A percentile compares a stretch with the other conserved stretches of the same genome.
Conservation (phyloP, 2,113 vertebrate species). For the Ranitomeya variabilis region DNA sequence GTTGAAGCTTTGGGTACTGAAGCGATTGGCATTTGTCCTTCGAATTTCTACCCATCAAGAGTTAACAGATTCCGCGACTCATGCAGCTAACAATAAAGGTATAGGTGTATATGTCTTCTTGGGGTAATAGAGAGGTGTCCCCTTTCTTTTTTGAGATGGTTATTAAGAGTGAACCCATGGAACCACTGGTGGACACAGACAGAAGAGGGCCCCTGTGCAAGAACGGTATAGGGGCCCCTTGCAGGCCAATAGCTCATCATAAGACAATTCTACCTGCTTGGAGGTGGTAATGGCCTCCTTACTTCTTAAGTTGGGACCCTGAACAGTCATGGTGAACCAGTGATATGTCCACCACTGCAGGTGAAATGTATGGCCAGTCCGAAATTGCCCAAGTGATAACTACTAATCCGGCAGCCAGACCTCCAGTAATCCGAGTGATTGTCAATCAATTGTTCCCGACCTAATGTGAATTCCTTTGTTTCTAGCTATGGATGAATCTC, state of each 20-base stretch:
- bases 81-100: slow-evolving; percentile 10
- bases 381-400: too few species aligned
- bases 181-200: too few species aligned
- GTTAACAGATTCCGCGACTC: background rate
- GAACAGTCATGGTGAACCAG: too few species aligned
- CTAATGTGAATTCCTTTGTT: background rate
- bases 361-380: background rate
- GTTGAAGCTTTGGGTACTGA: slow-evolving; percentile 49
- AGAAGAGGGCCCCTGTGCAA: too few species aligned
- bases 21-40: slow-evolving; percentile 30
- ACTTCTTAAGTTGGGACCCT: too few species aligned
- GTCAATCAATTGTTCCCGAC: background rate
- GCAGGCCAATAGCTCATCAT: too few species aligned
- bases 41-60: background rate
- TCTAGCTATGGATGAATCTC: background rate
- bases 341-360: too few species aligned
- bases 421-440: background rate
- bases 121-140: background rate
- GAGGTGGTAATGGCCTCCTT: too few species aligned
- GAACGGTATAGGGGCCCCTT: too few species aligned
- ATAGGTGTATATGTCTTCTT: background rate
- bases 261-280: too few species aligned
- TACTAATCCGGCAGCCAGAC: background rate
- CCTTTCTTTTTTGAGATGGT: background rate
- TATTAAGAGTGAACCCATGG: background rate